Conservation (phyloP, 2,888 invertebrate species). For the Mythimna pallens region DNA sequence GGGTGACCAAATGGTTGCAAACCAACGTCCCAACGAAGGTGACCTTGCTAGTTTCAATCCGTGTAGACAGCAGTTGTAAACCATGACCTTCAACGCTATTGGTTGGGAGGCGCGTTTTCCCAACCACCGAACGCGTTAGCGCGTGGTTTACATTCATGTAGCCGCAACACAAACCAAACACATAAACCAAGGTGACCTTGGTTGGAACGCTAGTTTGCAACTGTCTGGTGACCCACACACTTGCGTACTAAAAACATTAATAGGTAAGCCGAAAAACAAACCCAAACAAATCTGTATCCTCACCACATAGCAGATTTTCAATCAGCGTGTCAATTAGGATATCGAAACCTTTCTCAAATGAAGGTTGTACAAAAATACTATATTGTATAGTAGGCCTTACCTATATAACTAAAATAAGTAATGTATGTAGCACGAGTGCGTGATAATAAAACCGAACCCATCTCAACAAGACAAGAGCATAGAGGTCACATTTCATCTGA, state of each 20-base stretch:
- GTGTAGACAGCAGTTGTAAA: too few species aligned
- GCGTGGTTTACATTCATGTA: too few species aligned
- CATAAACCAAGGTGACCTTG: too few species aligned
- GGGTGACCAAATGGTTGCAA: too few species aligned
- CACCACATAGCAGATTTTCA: conserved; percentile 4
- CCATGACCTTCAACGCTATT: too few species aligned
- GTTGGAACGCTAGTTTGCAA: too few species aligned
- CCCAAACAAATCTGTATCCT: background rate
- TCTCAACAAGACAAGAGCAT: conserved; percentile 44
- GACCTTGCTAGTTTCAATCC: too few species aligned
- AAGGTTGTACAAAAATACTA: conserved; percentile 37
- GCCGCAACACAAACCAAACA: too few species aligned
- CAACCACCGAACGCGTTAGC: too few species aligned
- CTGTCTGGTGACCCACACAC: too few species aligned
- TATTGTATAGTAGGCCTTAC: conserved; percentile 15
- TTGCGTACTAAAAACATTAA: background rate
- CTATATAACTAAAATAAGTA: conserved; percentile 27
- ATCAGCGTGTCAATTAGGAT: conserved; percentile 42
- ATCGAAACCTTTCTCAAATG: conserved; percentile 19
- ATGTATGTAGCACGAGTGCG: conserved; percentile 2
- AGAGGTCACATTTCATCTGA: conserved; percentile 35
- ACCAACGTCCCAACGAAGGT: too few species aligned
- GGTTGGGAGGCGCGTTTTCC: too few species aligned
- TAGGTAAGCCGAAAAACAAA: background rate
- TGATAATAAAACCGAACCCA: conserved; percentile 51